Conservation (phyloP, 2,888 invertebrate species). For the Ophion ellenae region DNA sequence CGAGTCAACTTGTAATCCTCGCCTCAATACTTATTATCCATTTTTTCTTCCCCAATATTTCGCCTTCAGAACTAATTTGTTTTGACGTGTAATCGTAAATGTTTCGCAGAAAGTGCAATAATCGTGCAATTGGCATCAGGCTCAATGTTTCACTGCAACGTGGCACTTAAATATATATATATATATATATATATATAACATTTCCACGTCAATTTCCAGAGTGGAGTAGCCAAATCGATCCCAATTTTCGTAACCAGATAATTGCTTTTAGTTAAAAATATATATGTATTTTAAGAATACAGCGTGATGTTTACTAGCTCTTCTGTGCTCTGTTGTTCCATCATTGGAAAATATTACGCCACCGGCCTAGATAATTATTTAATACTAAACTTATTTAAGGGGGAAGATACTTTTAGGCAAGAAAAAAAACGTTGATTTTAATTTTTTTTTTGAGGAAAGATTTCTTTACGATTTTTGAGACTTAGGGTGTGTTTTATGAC, state of each 20-base stretch:
- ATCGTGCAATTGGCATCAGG: constrained; percentile 34
- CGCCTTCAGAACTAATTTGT: constrained; percentile 30
- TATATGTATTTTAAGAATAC: constrained; percentile 5
- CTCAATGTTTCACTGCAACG: neutral
- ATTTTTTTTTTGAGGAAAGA: too few species aligned
- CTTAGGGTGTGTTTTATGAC: too few species aligned
- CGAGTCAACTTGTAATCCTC: neutral
- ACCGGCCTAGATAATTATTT: constrained; percentile 10
- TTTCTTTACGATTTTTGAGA: too few species aligned
- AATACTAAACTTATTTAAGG: neutral
- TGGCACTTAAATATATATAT: neutral
- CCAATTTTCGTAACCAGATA: constrained; percentile 42
- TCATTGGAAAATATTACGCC: constrained; percentile 2
- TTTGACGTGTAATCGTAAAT: constrained; percentile 12
- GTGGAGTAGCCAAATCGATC: constrained; percentile 27
- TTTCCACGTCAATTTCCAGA: constrained; percentile 33
- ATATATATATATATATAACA: constrained; percentile 2
- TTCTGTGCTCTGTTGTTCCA: neutral
- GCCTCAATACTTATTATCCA: constrained; percentile 1
- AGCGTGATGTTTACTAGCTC: neutral
- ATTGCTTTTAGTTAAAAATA: constrained; percentile 11
- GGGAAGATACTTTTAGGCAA: too few species aligned
- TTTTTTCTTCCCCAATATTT: neutral
- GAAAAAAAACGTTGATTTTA: too few species aligned
- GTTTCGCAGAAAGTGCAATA: constrained; percentile 19